Conservation (phyloP, 2,888 invertebrate genomes). For the Lasiommata megera region DNA sequence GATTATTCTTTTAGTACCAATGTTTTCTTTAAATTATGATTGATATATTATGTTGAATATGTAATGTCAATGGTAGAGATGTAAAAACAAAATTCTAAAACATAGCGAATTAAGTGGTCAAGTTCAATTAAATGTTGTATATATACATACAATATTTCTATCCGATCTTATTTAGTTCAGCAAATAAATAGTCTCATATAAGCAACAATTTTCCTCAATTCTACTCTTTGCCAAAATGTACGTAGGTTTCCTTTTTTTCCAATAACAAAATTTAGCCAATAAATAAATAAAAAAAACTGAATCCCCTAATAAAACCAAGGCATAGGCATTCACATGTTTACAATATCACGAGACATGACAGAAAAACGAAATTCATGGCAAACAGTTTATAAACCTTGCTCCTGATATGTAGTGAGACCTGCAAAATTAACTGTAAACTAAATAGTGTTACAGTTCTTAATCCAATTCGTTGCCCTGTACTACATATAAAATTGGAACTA, state of each 20-base stretch:
- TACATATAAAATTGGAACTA: not conserved
- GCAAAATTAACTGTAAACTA: constrained; percentile 78
- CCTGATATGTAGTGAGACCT: constrained; percentile 78
- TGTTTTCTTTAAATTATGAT: too few species aligned
- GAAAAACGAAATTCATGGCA: constrained; percentile 47
- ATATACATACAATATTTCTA: not conserved
- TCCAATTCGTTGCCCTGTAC: not conserved
- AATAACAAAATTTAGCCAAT: constrained; percentile 43
- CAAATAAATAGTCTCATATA: not conserved
- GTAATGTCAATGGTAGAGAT: too few species aligned
- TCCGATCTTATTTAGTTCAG: not conserved
- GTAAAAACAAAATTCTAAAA: too few species aligned
- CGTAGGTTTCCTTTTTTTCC: constrained; percentile 13
- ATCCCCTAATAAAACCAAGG: constrained; percentile 44
- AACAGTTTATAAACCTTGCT: constrained; percentile 73
- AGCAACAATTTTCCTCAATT: not conserved
- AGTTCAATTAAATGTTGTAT: too few species aligned
- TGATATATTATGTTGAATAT: too few species aligned
- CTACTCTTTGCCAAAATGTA: constrained; percentile 4
- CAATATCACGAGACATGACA: constrained; percentile 59
- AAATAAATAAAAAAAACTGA: constrained; percentile 36
- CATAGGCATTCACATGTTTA: constrained; percentile 55
- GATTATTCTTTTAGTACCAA: too few species aligned
- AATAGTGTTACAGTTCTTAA: constrained; percentile 67
- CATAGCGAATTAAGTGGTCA: too few species aligned